A percentile compares a stretch with the other conserved stretches of the same genome.
Evolutionary conservation across 2,113 vertebrate genomes (phyloP).

Genomic region (Tursiops truncatus): DNA sequence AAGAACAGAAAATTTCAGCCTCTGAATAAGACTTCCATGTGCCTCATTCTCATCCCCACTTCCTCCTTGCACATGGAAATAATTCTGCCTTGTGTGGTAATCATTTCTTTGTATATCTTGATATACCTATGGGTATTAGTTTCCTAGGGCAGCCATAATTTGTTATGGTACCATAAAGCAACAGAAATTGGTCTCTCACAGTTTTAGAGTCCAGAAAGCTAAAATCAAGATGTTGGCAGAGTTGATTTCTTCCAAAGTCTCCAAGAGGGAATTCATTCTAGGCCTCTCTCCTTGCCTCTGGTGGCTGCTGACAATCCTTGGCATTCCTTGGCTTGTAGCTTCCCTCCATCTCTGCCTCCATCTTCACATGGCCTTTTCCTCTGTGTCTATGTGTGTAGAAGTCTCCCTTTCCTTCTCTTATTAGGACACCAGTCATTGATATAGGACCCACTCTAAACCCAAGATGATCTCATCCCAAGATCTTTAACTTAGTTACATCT

Average conservation of each 20-base stretch:
- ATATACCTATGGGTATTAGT: neutral
- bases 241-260: neutral
- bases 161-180: neutral
- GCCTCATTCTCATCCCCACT: neutral
- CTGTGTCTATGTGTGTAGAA: neutral
- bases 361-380: neutral
- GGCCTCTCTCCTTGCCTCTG: neutral
- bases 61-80: neutral
- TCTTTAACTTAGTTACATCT: neutral
- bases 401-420: neutral
- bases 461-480: neutral
- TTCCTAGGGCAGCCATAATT: neutral
- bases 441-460: neutral
- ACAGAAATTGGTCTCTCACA: neutral
- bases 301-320: neutral
- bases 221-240: neutral
- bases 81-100: neutral
- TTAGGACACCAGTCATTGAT: neutral
- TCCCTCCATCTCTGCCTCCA: neutral
- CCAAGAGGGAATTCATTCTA: neutral
- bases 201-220: neutral
- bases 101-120: neutral
- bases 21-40: neutral
- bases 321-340: neutral
- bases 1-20: neutral